Evolutionary conservation across 1,140 invertebrate species (phyloP).

Genomic region (Micrasema minimum): DNA sequence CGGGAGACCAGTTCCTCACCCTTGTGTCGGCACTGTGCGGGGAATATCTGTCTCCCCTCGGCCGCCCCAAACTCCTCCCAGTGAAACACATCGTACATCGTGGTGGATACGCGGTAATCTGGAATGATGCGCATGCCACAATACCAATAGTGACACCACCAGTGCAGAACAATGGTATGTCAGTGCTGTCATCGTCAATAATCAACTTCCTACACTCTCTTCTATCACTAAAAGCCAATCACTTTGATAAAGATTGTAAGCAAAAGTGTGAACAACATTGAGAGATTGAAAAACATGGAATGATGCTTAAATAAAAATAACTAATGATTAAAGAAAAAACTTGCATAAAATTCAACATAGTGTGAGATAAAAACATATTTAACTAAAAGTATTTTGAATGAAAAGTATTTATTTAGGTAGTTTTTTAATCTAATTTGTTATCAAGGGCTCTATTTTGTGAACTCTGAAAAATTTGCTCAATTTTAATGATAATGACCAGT

Average conservation of each 20-base stretch:
- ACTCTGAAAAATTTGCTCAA: too few species aligned
- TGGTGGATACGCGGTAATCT: conserved; percentile 77
- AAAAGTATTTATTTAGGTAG: too few species aligned
- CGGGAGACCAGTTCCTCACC: conserved; percentile 43
- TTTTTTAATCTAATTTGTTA: too few species aligned
- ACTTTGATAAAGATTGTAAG: conserved; percentile 2
- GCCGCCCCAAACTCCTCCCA: conserved; percentile 62
- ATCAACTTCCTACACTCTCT: background rate
- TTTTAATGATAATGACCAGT: too few species aligned
- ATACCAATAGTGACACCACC: conserved; percentile 45
- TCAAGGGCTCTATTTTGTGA: too few species aligned
- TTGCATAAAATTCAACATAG: too few species aligned
- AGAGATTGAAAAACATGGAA: background rate
- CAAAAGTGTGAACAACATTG: conserved; percentile 13
- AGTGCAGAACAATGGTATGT: conserved; percentile 15
- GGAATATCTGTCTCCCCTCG: conserved; percentile 34
- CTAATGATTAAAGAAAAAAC: too few species aligned
- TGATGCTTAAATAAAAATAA: too few species aligned
- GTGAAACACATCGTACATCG: conserved; percentile 82
- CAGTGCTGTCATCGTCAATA: conserved; percentile 14
- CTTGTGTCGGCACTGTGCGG: conserved; percentile 37
- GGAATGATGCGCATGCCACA: conserved; percentile 58
- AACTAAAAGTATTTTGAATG: too few species aligned
- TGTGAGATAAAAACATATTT: too few species aligned
- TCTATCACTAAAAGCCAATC: conserved; percentile 11